Base-by-base conservation (phyloP, 1,140 invertebrate genomes). In the Drosophila littoralis region DNA sequence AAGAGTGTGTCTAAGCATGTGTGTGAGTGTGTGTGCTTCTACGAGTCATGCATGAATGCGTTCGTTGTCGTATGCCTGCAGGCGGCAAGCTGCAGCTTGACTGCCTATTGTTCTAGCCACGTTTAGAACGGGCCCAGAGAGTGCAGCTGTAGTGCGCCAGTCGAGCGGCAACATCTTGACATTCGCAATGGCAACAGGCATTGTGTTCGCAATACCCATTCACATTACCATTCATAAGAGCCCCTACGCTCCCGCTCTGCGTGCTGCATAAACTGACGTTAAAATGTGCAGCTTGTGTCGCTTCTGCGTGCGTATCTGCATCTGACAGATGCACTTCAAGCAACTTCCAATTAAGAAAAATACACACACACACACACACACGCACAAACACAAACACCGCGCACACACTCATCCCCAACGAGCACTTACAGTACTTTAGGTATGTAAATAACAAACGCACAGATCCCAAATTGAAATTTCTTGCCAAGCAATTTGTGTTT, bases 131-230 rank as follows among this genome's bases (percentile, higher is more conserved):
- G 33, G 43, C 17, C 28, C 46, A 22, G 17, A 32, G 22, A 12
- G 42, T 58, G 75, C 68, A 83, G 65, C 64, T 64, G 43, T 51
- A 61, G 68, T 65, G 65, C 68, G 74, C 64, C 81, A 85, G 50
- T 67, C 65, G 38, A 43, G 54, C 63, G 54, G 61, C 73, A 74
- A 68, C 84, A 89, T 83, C 84, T 83, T 88, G 84, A 88, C 81
- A 72, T 68, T 79, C 69, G 66, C 68, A 72, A 7, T 79, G 65
- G 8, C 55, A 68, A 13, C 64, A 38, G 13, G 43, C 61, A 79
- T 79, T 79, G 58, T 72, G 48, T 45, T 50, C 3, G 42, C 12
- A 45, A 28, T 13, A 28, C 15, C 13, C 17, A 63, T 50, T 50
- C 40, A 38, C 33, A 63, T 57, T 57, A 43, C 22, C 45, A 46